Percentiles rank a stretch among this genome's conserved stretches.
Conservation (phyloP, 2,797 vertebrate species). For the Urocyon cinereoargenteus region DNA sequence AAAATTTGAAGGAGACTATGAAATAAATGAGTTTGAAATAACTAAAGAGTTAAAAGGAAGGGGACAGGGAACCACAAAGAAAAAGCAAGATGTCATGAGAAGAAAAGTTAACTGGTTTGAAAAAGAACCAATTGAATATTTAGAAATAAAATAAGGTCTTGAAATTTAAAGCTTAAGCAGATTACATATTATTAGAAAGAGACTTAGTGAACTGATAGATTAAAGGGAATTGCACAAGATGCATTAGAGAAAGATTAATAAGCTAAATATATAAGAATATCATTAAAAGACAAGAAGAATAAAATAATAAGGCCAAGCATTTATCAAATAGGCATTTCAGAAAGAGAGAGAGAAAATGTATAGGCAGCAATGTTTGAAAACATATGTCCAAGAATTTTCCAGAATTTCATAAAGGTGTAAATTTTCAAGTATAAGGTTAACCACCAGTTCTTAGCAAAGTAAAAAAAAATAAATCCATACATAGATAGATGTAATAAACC, state of each 20-base stretch:
- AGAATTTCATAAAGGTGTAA: neutral
- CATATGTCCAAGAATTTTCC: neutral
- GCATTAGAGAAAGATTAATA: neutral
- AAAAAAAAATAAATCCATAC: neutral
- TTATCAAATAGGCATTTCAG: neutral
- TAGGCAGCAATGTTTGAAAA: neutral
- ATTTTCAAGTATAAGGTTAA: neutral
- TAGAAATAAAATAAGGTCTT: neutral
- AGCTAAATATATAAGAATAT: neutral
- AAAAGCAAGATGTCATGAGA: neutral
- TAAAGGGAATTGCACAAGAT: neutral
- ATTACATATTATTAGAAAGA: neutral
- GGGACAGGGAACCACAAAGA: neutral
- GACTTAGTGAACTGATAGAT: neutral
- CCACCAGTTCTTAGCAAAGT: neutral
- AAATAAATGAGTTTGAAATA: slow-evolving; percentile 18
- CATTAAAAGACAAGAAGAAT: neutral
- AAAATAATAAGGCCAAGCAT: neutral
- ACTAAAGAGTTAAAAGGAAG: slow-evolving; percentile 1
- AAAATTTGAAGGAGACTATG: neutral
- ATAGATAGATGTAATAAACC: neutral
- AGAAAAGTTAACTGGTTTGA: neutral
- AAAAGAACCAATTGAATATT: neutral
- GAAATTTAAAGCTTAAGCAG: neutral
- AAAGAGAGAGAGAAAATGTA: neutral